These are phyloP conservation scores for Macheiramphus alcinus DNA, from an alignment of 2,113 vertebrate genomes.

Conservation along the genomic window DNA sequence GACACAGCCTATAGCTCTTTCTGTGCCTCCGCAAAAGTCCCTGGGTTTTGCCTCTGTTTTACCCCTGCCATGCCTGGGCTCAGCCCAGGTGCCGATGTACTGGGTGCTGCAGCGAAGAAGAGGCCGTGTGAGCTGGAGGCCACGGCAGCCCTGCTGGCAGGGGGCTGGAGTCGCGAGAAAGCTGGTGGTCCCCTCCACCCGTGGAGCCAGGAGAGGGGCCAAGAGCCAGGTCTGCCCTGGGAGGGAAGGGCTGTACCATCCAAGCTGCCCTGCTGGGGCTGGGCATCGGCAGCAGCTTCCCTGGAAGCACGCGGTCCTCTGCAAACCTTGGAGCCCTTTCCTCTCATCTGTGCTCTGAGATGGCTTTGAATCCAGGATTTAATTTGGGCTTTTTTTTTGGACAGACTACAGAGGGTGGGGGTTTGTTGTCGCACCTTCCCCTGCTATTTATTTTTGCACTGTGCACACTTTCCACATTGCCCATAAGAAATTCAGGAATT, in stretches of 20 bases:
- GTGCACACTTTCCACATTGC: background rate
- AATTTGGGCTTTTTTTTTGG: background rate
- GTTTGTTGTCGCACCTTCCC: background rate
- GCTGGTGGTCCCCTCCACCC: background rate
- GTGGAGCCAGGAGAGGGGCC: background rate
- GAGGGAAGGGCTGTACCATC: background rate
- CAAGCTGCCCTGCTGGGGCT: background rate
- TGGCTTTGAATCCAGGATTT: background rate
- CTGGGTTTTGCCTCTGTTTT: background rate
- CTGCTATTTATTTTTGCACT: background rate
- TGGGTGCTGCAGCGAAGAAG: background rate
- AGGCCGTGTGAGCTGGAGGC: background rate
- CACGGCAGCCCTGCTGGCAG: background rate
- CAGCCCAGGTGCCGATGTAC: background rate
- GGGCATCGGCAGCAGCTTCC: background rate
- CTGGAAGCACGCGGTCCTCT: background rate
- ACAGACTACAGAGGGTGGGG: background rate
- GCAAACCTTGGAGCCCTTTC: background rate
- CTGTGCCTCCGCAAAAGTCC: background rate
- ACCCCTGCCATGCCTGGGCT: background rate
- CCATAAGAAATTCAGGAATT: background rate
- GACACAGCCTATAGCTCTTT: background rate
- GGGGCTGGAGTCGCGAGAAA: background rate
- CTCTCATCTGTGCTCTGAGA: background rate
- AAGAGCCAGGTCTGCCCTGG: background rate